Base-by-base conservation (phyloP, 2,888 invertebrate species). In the Tridacna gigas region DNA sequence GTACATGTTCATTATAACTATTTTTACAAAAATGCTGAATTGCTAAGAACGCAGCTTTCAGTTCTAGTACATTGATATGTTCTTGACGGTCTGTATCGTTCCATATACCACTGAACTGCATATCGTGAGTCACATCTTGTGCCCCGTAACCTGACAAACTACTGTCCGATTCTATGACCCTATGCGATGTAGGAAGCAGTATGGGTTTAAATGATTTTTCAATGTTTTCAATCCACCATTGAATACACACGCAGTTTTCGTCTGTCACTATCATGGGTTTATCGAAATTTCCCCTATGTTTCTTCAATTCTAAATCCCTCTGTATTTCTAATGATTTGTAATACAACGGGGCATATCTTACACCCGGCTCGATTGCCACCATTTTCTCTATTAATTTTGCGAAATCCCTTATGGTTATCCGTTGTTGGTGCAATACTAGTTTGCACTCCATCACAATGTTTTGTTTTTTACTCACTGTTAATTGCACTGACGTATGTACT, bases 181-280 rank as follows among this genome's bases (percentile, higher is more conserved):
- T 74, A 20, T 73, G n/a, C 13, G 80, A 81, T 7, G 15, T 18
- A 13, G 66, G n/a, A 20, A 22, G 51, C 1, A 48, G 26, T n/a
- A 82, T 71, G 3, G 79, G 71, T 47, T 60, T 78, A n/a, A 47
- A 74, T 45, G 25, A 47, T 3, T 3, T 63, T n/a, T 83, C 60
- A 48, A 83, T 60, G 65, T 83, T 84, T 12, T 37, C 22, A 28
- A 83, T 66, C 86, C 83, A 88, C 86, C 86, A 84, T 37, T 74
- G 7, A 20, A 88, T 48, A 4, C 79, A 77, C 47, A 13, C 15
- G 22, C 77, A 77, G 22, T 66, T 69, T 7, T 75, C 51, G 5
- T 51, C 15, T 15, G 80, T 71, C 15, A 80, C 26, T 22, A 7
- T 0, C 47, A 74, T 48, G 20, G 60, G n/a, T 4, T 37, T 28